Evolutionary conservation across 2,113 vertebrate species (phyloP), one percentile per base, ranked within the genome.

Genomic region (Origma solitaria): DNA sequence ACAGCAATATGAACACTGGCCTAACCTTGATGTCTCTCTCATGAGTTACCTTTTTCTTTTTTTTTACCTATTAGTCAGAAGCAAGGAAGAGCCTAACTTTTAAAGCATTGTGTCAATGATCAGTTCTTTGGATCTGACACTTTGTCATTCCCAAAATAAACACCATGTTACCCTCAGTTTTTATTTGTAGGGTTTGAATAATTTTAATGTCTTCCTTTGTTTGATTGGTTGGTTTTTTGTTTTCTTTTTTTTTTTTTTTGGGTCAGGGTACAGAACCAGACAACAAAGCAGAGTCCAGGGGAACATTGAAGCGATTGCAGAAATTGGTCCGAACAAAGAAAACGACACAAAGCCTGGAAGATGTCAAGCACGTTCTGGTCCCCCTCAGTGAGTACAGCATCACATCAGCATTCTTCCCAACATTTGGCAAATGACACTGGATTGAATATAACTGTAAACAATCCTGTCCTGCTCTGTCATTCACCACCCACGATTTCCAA

Each of bases 261-360:
- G 83, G 53, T n/a, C 95, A 99, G 99, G 76, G 27, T 7, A 31
- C 84, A 83, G 97, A 98, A 83, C 22, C 88, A 58, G 94, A 96
- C 47, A 97, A 95, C 62, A 98, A 94, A 65, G 37, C 76, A 25
- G 98, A 98, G 96, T 94, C 97, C 12, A 95, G 86, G 78, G 97
- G 98, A 76, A 98, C 97, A 25, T 90, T 98, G 27, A 99, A 98
- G 94, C 97, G 97, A 86, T 69, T 98, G 30, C 98, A 99, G 95
- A 98, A 98, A 70, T 89, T 98, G 68, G 97, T 98, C 11, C 96
- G 97, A 91, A 96, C 91, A 2, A 99, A 98, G 97, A 99, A 97
- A 88, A 13, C 86, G 2, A 72, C 94, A n/a, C 97, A 93, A 5
- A 96, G 79, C 66, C 45, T 92, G 37, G 97, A 98, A 56, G 98